Percentiles rank a stretch among this genome's conserved stretches.
Conservation (phyloP, 2,888 invertebrate genomes). For the Spodoptera littoralis region DNA sequence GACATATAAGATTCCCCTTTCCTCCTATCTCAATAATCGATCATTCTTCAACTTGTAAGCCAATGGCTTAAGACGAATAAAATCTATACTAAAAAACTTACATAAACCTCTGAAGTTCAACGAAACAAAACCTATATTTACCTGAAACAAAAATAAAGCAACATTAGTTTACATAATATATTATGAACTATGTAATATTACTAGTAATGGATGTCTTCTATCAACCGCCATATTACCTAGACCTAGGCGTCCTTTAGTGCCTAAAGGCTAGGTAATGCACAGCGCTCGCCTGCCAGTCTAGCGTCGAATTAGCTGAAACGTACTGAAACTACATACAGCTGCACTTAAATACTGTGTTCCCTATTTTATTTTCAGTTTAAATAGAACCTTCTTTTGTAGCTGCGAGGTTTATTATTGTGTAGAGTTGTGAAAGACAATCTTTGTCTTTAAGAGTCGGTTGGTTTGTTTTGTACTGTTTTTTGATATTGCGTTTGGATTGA, state of each 20-base stretch:
- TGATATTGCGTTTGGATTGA: too few relatives aligned
- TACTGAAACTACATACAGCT: conserved; percentile 24
- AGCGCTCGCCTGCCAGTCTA: conserved; percentile 48
- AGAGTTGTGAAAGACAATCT: too few relatives aligned
- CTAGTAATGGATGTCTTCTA: conserved; percentile 8
- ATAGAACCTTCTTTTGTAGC: conserved; percentile 3
- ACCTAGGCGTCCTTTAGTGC: background rate
- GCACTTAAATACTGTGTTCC: conserved; percentile 44
- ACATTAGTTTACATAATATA: conserved; percentile 3
- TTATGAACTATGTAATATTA: conserved; percentile 1
- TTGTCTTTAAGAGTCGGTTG: too few relatives aligned
- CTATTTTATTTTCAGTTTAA: conserved; percentile 46
- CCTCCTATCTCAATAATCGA: too few relatives aligned
- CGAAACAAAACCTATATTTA: conserved; percentile 23
- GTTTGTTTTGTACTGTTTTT: too few relatives aligned
- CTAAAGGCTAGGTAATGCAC: background rate
- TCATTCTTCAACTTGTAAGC: too few relatives aligned
- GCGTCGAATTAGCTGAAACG: conserved; percentile 54
- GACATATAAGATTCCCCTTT: too few relatives aligned
- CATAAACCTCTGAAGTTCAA: background rate
- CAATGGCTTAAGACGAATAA: too few relatives aligned
- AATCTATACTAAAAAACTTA: background rate
- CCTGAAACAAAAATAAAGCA: conserved; percentile 40
- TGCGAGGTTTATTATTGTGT: conserved; percentile 7
- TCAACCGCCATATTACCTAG: conserved; percentile 6